Percentiles rank a stretch among this genome's conserved stretches.
phyloP scores from a whole-genome alignment of 2,888 invertebrate species.

The Sarcophaga subvicina region DNA sequence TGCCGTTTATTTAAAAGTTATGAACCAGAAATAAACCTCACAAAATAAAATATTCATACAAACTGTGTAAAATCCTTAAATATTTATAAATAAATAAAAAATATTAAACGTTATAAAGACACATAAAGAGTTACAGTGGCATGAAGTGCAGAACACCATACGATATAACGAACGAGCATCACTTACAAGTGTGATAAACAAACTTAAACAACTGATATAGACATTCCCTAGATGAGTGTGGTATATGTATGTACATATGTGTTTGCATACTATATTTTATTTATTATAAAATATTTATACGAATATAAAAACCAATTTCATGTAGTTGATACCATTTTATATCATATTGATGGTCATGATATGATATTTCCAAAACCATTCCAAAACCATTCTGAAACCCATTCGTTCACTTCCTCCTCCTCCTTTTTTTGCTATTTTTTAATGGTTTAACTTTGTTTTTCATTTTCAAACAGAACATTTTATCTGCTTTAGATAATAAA shows the following conservation, averaged over 20 bases:
- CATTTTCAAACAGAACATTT: background rate
- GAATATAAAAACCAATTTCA: constrained; percentile 41
- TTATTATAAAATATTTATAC: background rate
- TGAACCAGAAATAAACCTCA: constrained; percentile 13
- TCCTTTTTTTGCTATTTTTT: too few species aligned
- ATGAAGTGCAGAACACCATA: too few species aligned
- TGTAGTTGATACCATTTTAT: constrained; percentile 40
- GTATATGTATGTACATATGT: background rate
- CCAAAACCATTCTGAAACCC: too few species aligned
- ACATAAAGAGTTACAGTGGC: too few species aligned
- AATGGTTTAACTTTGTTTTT: background rate
- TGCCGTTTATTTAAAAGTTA: constrained; percentile 1
- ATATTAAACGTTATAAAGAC: too few species aligned
- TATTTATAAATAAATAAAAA: background rate
- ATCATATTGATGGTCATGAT: constrained; percentile 34
- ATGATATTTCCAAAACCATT: constrained; percentile 15
- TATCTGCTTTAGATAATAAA: constrained; percentile 42
- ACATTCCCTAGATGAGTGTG: background rate
- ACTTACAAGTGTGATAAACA: too few species aligned
- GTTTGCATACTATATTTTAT: background rate
- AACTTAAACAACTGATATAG: too few species aligned
- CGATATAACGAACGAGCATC: too few species aligned
- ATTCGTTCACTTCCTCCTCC: too few species aligned
- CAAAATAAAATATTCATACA: constrained; percentile 12
- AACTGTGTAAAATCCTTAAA: background rate